These are phyloP conservation scores for Aphrocallistes beatrix DNA, from an alignment of 37 sponge, comb jelly and placozoan species.

Conservation along the genomic window DNA sequence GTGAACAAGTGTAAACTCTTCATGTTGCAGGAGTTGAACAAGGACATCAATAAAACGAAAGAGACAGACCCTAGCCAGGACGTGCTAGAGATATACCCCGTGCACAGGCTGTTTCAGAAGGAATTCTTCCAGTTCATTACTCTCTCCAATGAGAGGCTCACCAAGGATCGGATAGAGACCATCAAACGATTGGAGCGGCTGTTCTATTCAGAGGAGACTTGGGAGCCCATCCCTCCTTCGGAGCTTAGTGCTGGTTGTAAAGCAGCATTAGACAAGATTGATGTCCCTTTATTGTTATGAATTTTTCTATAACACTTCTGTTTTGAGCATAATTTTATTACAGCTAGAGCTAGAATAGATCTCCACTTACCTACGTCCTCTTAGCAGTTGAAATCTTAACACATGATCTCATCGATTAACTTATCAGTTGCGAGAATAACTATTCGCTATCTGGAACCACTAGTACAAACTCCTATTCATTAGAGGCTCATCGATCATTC, in stretches of 20 bases:
- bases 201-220: not conserved
- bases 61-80: not conserved
- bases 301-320: not conserved
- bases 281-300: not conserved
- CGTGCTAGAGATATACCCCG: not conserved
- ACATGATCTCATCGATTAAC: no score
- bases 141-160: not conserved
- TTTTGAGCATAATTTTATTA: not conserved
- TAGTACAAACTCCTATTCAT: no score
- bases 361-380: no score
- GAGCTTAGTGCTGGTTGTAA: not conserved
- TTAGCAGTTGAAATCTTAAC: no score
- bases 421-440: no score
- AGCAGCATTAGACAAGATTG: not conserved
- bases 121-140: slow-evolving; percentile 8
- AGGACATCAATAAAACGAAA: not conserved
- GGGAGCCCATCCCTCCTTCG: not conserved
- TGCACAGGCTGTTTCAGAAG: slow-evolving; percentile 7
- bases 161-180: not conserved
- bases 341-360: no score
- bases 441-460: no score
- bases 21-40: not conserved
- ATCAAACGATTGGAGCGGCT: not conserved
- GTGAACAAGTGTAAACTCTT: not conserved
- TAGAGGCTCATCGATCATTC: no score